Conservation (phyloP, 2,113 vertebrate genomes). For the Salvelinus fontinalis region DNA sequence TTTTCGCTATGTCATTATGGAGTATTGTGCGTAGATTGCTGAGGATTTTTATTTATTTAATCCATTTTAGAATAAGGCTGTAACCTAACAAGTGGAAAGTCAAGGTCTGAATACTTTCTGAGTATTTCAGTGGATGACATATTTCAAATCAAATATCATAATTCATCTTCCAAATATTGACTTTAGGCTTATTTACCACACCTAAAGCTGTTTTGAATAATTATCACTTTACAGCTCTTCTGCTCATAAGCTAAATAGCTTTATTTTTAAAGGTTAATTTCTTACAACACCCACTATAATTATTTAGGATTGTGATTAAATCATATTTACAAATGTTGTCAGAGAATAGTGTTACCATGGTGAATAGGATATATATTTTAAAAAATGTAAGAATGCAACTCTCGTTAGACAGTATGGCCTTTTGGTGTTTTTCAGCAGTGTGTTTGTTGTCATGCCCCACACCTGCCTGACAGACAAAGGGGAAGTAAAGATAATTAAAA, state of each 20-base stretch:
- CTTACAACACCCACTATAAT: background rate
- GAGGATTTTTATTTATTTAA: too few relatives aligned
- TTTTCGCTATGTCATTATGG: too few relatives aligned
- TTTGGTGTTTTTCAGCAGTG: background rate
- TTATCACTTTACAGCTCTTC: conserved; percentile 16
- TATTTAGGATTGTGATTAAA: conserved; percentile 15
- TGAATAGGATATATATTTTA: too few relatives aligned
- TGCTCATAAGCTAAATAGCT: conserved; percentile 1
- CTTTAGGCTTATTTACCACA: conserved; percentile 21
- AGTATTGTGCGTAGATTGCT: too few relatives aligned
- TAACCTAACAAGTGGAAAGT: too few relatives aligned
- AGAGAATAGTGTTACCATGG: background rate
- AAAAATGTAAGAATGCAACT: background rate
- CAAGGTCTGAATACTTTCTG: background rate
- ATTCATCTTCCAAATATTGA: background rate
- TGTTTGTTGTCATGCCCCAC: background rate
- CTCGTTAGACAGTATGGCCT: background rate
- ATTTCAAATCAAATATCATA: conserved; percentile 6
- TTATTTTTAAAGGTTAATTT: conserved; percentile 18
- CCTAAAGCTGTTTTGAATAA: conserved; percentile 18
- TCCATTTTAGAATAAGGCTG: too few relatives aligned
- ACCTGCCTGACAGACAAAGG: conserved; percentile 6
- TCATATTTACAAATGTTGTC: conserved; percentile 35
- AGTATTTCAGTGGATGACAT: background rate
- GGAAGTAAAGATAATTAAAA: conserved; percentile 51